Percentiles rank a stretch among this genome's conserved stretches.
These are phyloP conservation scores for Allophyes oxyacanthae DNA, from an alignment of 2,888 invertebrate genomes.

Conservation along the genomic window DNA sequence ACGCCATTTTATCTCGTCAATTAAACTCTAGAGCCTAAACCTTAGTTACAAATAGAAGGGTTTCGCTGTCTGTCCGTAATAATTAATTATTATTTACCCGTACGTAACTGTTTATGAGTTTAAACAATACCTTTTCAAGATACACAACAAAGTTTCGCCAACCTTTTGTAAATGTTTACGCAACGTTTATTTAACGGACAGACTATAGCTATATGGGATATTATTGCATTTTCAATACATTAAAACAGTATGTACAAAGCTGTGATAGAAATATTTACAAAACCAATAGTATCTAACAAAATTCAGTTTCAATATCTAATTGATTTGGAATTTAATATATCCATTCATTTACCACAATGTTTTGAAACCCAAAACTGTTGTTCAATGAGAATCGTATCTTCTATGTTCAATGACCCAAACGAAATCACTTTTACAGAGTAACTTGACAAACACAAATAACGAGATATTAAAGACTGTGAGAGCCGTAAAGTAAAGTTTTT, in stretches of 20 bases:
- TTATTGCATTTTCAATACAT: constrained; percentile 33
- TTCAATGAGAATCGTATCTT: constrained; percentile 28
- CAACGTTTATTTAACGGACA: constrained; percentile 10
- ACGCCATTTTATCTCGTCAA: constrained; percentile 31
- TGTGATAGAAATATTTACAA: constrained; percentile 48
- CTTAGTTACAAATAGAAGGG: constrained; percentile 52
- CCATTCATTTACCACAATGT: constrained; percentile 6
- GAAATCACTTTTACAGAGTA: constrained; percentile 47
- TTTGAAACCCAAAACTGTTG: constrained; percentile 21
- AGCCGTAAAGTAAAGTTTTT: constrained; percentile 32
- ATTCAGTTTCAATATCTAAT: constrained; percentile 8
- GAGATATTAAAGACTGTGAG: constrained; percentile 48
- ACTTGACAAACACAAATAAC: constrained; percentile 46
- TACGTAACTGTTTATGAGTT: constrained; percentile 42
- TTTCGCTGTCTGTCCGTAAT: constrained; percentile 36
- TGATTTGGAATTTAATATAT: constrained; percentile 18
- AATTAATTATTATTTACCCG: constrained; percentile 40
- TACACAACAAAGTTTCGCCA: constrained; percentile 17
- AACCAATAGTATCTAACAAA: constrained; percentile 3
- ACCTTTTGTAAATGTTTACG: constrained; percentile 24
- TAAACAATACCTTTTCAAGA: constrained; percentile 48
- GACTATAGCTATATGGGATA: constrained; percentile 20
- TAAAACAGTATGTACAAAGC: constrained; percentile 43
- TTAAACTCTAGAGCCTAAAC: constrained; percentile 47
- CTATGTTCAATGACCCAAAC: constrained; percentile 45